phyloP scores from a whole-genome alignment of 2,888 invertebrate genomes.

The Criorhina ranunculi region DNA sequence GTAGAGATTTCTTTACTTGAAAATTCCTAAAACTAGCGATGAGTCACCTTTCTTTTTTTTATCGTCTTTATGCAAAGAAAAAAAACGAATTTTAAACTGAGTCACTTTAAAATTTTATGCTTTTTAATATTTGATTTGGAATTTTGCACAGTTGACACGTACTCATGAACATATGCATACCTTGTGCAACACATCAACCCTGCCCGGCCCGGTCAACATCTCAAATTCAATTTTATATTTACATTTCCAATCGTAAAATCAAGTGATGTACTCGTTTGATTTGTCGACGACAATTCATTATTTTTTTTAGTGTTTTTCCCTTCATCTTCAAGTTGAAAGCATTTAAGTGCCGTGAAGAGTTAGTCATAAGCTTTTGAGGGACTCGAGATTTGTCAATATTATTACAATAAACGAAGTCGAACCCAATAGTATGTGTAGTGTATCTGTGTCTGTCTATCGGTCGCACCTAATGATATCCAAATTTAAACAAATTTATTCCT shows the following conservation, averaged over 20 bases:
- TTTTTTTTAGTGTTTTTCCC: conserved; percentile 18
- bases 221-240: conserved; percentile 20
- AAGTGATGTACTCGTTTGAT: conserved; percentile 14
- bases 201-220: conserved; percentile 24
- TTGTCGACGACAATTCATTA: conserved; percentile 6
- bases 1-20: conserved; percentile 41
- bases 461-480: conserved; percentile 26
- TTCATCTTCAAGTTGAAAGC: conserved; percentile 34
- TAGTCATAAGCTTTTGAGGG: conserved; percentile 41
- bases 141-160: conserved; percentile 51
- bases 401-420: conserved; percentile 6
- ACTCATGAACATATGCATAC: conserved; percentile 27
- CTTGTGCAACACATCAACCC: conserved; percentile 34
- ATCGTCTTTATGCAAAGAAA: conserved; percentile 46
- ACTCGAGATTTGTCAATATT: conserved; percentile 44
- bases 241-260: background rate
- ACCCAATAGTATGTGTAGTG: background rate
- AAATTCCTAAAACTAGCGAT: conserved; percentile 47
- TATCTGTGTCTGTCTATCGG: background rate
- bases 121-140: conserved; percentile 59
- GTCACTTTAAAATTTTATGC: conserved; percentile 30
- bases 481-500: conserved; percentile 37
- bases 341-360: conserved; percentile 19
- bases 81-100: conserved; percentile 51
- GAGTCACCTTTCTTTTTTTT: conserved; percentile 52